Conservation (phyloP, 2,797 vertebrate species). For the Micropoecilia bifurca region DNA sequence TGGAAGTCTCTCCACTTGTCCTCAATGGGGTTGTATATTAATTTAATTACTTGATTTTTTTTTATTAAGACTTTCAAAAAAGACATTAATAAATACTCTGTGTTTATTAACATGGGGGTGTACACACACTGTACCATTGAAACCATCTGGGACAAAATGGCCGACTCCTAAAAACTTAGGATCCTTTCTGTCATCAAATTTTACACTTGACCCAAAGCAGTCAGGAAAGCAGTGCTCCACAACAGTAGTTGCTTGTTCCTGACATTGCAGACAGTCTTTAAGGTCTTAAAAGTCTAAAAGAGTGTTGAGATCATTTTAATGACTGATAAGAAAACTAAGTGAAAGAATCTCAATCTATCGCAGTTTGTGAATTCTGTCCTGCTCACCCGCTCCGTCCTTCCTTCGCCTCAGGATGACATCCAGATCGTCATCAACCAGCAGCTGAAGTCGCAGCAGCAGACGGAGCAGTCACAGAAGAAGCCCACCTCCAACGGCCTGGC, state of each 20-base stretch:
- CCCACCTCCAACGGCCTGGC: conserved; percentile 61
- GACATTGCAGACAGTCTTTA: neutral
- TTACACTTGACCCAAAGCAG: neutral
- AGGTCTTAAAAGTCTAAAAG: neutral
- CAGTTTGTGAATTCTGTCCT: neutral
- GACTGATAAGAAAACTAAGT: neutral
- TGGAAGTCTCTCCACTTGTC: neutral
- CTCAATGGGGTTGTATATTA: conserved; percentile 1
- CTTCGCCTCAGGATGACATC: conserved; percentile 83
- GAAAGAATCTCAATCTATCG: neutral
- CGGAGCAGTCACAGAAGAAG: conserved; percentile 70
- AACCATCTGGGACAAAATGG: neutral
- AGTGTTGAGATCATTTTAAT: neutral
- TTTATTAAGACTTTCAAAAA: neutral
- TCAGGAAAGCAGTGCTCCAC: neutral
- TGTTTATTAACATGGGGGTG: neutral
- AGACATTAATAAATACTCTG: neutral
- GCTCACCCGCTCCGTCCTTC: conserved; percentile 21
- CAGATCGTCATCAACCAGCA: conserved; percentile 84
- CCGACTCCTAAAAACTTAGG: neutral
- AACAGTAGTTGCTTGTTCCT: no score
- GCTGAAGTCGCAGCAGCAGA: conserved; percentile 81
- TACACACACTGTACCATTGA: neutral
- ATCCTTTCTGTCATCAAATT: neutral
- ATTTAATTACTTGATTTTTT: neutral